A percentile compares a stretch with the other conserved stretches of the same genome.
Evolutionary conservation across 2,888 invertebrate species (phyloP).

Genomic region (Eledone cirrhosa): DNA sequence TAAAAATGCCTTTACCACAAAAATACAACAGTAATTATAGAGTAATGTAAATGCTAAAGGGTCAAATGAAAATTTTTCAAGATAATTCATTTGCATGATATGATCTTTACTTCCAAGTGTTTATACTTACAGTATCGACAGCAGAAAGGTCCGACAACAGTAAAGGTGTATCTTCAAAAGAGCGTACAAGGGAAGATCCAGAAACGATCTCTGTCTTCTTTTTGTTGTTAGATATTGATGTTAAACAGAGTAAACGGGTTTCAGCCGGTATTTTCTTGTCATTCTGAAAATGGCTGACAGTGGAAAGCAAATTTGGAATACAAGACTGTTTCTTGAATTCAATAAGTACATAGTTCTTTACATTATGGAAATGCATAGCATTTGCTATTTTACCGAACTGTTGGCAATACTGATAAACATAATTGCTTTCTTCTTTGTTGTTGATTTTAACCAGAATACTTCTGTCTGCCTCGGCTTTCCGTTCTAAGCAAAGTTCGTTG

Average conservation of each 20-base stretch:
- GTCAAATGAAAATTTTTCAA: too few species aligned
- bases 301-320: not conserved
- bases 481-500: not conserved
- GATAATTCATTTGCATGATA: too few species aligned
- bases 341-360: slow-evolving; percentile 20
- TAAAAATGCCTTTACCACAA: too few species aligned
- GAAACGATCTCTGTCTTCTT: not conserved
- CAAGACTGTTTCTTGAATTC: slow-evolving; percentile 6
- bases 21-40: too few species aligned
- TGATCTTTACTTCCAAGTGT: too few species aligned
- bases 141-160: slow-evolving; percentile 4
- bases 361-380: slow-evolving; percentile 10
- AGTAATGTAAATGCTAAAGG: too few species aligned
- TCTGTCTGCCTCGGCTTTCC: not conserved
- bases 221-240: not conserved
- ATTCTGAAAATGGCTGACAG: slow-evolving; percentile 22
- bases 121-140: not conserved
- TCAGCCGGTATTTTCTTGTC: slow-evolving; percentile 19
- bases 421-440: not conserved
- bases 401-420: not conserved
- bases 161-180: slow-evolving; percentile 1
- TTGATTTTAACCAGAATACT: not conserved
- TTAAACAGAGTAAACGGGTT: slow-evolving; percentile 1
- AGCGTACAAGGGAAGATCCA: not conserved
- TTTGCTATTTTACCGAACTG: slow-evolving; percentile 11